Conservation (phyloP, 2,888 invertebrate genomes). For the Trachelus stipa region DNA sequence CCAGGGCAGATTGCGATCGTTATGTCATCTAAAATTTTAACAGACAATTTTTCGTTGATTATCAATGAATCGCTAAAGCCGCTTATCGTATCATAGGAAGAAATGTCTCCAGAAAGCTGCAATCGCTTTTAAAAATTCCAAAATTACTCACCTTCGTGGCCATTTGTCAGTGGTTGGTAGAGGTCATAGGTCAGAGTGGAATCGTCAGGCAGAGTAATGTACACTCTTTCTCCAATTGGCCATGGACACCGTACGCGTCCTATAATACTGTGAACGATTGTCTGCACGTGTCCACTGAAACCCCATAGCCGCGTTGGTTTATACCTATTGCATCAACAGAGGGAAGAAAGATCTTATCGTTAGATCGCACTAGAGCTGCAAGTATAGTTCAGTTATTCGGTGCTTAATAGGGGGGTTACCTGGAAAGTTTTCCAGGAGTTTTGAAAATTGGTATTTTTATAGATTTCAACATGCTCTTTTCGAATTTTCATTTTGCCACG, state of each 20-base stretch:
- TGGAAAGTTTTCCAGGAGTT: too few species aligned
- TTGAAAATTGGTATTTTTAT: too few species aligned
- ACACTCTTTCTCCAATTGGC: conserved; percentile 87
- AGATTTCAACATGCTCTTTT: too few species aligned
- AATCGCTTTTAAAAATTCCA: conserved; percentile 6
- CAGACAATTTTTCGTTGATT: neutral
- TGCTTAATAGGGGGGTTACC: too few species aligned
- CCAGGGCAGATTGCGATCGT: conserved; percentile 92
- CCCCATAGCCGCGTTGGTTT: conserved; percentile 93
- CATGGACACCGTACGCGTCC: conserved; percentile 89
- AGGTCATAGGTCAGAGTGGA: conserved; percentile 93
- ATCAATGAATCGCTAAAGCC: neutral
- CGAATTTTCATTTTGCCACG: too few species aligned
- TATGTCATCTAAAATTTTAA: conserved; percentile 77
- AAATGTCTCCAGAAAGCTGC: neutral
- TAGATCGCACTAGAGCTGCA: neutral
- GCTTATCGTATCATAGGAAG: neutral
- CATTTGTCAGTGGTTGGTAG: conserved; percentile 82
- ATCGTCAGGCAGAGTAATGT: conserved; percentile 81
- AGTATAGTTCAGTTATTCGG: too few species aligned
- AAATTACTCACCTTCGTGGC: conserved; percentile 74
- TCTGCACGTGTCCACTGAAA: conserved; percentile 95
- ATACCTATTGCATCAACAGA: conserved; percentile 72
- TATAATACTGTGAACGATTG: conserved; percentile 89
- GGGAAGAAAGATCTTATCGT: neutral